phyloP scores from a whole-genome alignment of 2,797 vertebrate species.

The Potorous gilbertii region DNA sequence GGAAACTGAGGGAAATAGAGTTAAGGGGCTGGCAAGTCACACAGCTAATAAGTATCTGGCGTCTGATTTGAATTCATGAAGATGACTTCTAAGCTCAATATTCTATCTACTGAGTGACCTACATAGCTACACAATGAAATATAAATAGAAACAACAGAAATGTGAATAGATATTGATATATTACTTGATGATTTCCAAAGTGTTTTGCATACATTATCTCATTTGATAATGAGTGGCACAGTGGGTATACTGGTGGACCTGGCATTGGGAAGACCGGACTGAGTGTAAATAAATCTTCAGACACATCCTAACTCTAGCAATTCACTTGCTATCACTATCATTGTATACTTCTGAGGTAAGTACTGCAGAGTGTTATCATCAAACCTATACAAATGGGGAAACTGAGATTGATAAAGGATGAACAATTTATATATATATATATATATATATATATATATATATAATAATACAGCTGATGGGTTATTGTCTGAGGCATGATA shows the following conservation, averaged over 20 bases:
- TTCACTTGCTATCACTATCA: neutral
- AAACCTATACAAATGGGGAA: neutral
- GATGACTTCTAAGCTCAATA: neutral
- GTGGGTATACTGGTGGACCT: neutral
- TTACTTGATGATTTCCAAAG: neutral
- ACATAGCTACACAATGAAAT: neutral
- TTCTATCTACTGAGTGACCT: neutral
- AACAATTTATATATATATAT: neutral
- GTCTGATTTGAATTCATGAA: neutral
- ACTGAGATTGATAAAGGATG: neutral
- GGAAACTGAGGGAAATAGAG: neutral
- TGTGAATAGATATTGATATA: neutral
- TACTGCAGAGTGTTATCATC: neutral
- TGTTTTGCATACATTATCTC: neutral
- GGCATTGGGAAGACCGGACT: too few relatives aligned
- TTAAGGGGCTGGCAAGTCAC: neutral
- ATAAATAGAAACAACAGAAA: neutral
- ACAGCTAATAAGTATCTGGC: neutral
- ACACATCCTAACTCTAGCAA: neutral
- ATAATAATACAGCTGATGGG: neutral
- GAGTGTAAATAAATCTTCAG: neutral
- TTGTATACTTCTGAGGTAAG: neutral
- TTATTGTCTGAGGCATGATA: neutral
- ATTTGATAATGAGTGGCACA: neutral
- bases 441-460: too few relatives aligned